Evolutionary conservation across 1,140 invertebrate genomes (phyloP), one percentile per base, ranked within the genome.

Genomic region (Mycetomoellerius zeteki): DNA sequence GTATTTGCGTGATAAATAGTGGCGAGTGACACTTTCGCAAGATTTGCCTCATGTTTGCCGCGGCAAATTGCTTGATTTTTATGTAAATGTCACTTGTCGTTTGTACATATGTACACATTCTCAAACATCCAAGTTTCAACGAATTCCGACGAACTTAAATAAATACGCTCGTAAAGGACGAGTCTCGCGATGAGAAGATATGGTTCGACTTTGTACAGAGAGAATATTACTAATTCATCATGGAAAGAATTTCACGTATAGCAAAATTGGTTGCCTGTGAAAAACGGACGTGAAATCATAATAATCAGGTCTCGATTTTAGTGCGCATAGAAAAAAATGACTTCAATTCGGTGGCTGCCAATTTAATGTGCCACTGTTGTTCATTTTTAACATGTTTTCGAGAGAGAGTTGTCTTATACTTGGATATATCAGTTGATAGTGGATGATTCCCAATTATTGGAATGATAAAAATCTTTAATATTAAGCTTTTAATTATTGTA

Each of bases 1-100:
- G 8, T 50, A 30, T 10, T n/a, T 27, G 37, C 47, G 24, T 21
- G 37, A 7, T 27, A 73, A 73, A 84, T 73, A 52, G 54, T 37
- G 54, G 7, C 43, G 43, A 60, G 37, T 71, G 78, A 72, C 21
- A 69, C 52, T 81, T 37, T n/a, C n/a, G n/a, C n/a, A n/a, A n/a
- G n/a, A n/a, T n/a, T n/a, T n/a, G n/a, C 19, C 16, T n/a, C 7
- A 16, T 30, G 24, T 81, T 60, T 43, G 37, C 67, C 21, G n/a
- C 24, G 60, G 37, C 37, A 21, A 43, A 65, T 30, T 30, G 27
- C 19, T n/a, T 10, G 65, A 47, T 27, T 16, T 30, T 72, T 43
- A 43, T 58, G 80, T 33, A 33, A 82, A 82, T 73, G 69, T 47
- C 54, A 47, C 21, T 58, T 24, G 21, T 50, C 60, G 33, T 69